These are phyloP conservation scores for Diplolepis rosae DNA, from an alignment of 2,888 invertebrate species.

Conservation along the genomic window DNA sequence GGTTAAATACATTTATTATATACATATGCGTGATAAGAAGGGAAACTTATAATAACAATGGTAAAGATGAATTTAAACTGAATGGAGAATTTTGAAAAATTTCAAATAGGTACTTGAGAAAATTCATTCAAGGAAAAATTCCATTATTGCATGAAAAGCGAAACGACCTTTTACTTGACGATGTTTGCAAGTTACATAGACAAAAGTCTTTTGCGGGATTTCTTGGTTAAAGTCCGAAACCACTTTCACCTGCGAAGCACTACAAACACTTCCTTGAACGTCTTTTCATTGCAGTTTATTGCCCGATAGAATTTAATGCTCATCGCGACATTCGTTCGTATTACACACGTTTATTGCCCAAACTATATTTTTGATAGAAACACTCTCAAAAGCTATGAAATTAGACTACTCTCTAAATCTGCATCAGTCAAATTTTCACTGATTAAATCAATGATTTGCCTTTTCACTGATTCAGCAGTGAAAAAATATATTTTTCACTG, in stretches of 20 bases:
- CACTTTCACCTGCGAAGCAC: slow-evolving; percentile 63
- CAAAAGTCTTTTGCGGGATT: slow-evolving; percentile 19
- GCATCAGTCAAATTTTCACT: too few species aligned
- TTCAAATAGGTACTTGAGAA: background rate
- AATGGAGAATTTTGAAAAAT: background rate
- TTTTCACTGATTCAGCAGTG: too few species aligned
- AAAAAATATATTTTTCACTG: too few species aligned
- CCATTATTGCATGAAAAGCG: background rate
- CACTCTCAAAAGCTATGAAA: too few species aligned
- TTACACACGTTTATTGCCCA: background rate
- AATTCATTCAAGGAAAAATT: background rate
- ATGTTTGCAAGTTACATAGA: background rate
- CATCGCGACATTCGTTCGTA: slow-evolving; percentile 48
- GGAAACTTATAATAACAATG: too few species aligned
- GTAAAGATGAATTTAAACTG: background rate
- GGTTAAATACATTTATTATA: too few species aligned
- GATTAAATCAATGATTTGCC: too few species aligned
- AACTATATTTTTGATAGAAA: too few species aligned
- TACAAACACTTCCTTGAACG: slow-evolving; percentile 58
- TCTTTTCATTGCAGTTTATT: slow-evolving; percentile 53
- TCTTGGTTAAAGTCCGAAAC: slow-evolving; percentile 36
- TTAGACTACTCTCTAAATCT: too few species aligned
- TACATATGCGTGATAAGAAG: background rate
- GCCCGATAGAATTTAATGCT: slow-evolving; percentile 48
- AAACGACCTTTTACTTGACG: slow-evolving; percentile 4